A percentile compares a stretch with the other conserved stretches of the same genome.
Evolutionary conservation across 1,140 invertebrate genomes (phyloP).

Genomic region (Archivesica marissinica): DNA sequence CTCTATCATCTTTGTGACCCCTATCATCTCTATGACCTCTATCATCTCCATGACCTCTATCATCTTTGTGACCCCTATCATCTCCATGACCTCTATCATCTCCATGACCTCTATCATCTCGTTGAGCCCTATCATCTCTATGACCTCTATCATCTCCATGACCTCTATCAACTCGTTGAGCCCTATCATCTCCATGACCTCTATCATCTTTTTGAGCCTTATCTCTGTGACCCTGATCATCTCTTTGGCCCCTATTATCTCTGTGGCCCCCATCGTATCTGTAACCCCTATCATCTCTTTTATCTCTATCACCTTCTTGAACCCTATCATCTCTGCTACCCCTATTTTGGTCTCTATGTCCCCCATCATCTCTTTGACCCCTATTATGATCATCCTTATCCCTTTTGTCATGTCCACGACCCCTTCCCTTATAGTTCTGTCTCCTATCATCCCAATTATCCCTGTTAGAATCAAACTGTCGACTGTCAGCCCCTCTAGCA

Average conservation of each 20-base stretch:
- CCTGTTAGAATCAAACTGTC: slow-evolving; percentile 2
- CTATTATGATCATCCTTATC: slow-evolving; percentile 31
- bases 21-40: slow-evolving; percentile 36
- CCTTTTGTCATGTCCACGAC: slow-evolving; percentile 3
- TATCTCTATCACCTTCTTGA: background rate
- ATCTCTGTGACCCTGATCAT: slow-evolving; percentile 29
- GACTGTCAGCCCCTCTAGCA: slow-evolving; percentile 12
- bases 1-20: slow-evolving; percentile 21
- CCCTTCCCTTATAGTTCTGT: slow-evolving; percentile 19
- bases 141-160: slow-evolving; percentile 9
- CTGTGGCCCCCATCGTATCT: slow-evolving; percentile 8
- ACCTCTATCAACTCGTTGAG: background rate
- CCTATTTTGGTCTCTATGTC: background rate
- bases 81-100: background rate
- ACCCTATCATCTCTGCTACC: slow-evolving; percentile 19
- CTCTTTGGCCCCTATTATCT: slow-evolving; percentile 24
- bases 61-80: background rate
- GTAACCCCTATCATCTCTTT: background rate
- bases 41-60: background rate
- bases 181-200: too few relatives aligned
- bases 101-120: slow-evolving; percentile 37
- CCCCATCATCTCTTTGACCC: slow-evolving; percentile 36
- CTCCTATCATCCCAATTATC: slow-evolving; percentile 6
- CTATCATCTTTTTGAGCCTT: background rate
- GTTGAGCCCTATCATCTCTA: slow-evolving; percentile 34